Base-by-base conservation (phyloP, 2,113 vertebrate species). In the Microcebus tavaratra region DNA sequence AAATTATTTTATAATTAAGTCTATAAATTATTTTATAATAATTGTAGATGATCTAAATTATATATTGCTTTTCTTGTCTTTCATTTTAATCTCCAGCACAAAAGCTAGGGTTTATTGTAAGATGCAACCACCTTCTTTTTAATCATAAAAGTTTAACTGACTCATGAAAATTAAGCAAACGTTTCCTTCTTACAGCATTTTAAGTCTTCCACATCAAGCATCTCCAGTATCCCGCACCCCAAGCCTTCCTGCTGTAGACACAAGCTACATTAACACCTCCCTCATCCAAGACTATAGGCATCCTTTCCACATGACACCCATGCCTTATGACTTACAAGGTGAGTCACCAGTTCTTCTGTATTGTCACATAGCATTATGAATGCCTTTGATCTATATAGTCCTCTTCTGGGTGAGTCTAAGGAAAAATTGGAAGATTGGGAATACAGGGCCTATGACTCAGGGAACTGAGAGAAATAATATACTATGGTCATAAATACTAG, bases 241-340 rank as follows among this genome's bases (percentile, higher is more conserved):
- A 6, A 99, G 99, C 98, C 99, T 99, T 97, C 99, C 99, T 50
- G 98, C 99, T 13, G 99, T 99, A 89, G 99, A 99, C 97, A 99
- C 99, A 94, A 99, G 98, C 98, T 99, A 99, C 98, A 99, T 99
- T 97, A 99, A 99, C 25, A 99, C 99, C 0, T 99, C 99, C 0
- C 99, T 99, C 2, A 99, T 99, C 98, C 99, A 99, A 97, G 99
- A 99, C 98, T 99, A 99, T 95, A 99, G 99, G 97, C 99, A 99
- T 31, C 99, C 99, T 96, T 99, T 99, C 98, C 99, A 99, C 67
- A 99, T 99, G 99, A 98, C 99, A 39, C 99, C 99, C 20, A 99
- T 99, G 99, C 99, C 99, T 98, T 99, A 99, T 0, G 99, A 99
- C 97, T 98, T 99, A 95, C 99, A 99, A 98, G 99, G 99, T 99